Conservation (phyloP, 2,888 invertebrate species). For the Caenorhabditis macrosperma region DNA sequence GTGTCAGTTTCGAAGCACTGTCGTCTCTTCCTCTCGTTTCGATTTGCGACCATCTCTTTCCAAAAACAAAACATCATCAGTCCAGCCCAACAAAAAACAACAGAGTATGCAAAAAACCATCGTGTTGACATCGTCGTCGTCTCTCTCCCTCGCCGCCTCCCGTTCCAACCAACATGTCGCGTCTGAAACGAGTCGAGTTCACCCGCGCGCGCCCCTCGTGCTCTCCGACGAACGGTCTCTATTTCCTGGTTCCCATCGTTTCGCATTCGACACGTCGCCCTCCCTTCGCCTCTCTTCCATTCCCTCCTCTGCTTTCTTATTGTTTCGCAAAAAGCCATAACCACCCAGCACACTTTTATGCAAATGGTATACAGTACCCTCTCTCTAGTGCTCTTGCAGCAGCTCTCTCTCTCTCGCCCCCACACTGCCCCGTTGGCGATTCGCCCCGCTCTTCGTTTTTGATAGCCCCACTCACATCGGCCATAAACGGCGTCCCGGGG, state of each 20-base stretch:
- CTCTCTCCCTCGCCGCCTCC: background rate
- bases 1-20: slow-evolving; percentile 34
- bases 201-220: background rate
- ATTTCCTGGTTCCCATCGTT: slow-evolving; percentile 4
- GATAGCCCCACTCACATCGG: background rate
- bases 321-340: slow-evolving; percentile 10
- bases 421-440: background rate
- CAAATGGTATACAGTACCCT: slow-evolving; percentile 9
- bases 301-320: background rate
- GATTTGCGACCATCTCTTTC: background rate
- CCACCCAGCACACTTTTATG: no score
- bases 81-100: no score
- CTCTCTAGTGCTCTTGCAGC: background rate
- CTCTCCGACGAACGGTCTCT: background rate
- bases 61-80: background rate
- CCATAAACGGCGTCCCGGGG: slow-evolving; percentile 15
- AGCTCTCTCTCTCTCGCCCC: slow-evolving; percentile 2
- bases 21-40: background rate
- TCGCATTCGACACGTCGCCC: slow-evolving; percentile 38
- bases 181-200: no score
- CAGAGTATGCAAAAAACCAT: slow-evolving; percentile 2
- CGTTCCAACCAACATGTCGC: no score
- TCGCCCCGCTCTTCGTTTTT: background rate
- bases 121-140: background rate
- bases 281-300: background rate